Evolutionary conservation across 2,113 vertebrate species (phyloP).

Genomic region (Theropithecus gelada): DNA sequence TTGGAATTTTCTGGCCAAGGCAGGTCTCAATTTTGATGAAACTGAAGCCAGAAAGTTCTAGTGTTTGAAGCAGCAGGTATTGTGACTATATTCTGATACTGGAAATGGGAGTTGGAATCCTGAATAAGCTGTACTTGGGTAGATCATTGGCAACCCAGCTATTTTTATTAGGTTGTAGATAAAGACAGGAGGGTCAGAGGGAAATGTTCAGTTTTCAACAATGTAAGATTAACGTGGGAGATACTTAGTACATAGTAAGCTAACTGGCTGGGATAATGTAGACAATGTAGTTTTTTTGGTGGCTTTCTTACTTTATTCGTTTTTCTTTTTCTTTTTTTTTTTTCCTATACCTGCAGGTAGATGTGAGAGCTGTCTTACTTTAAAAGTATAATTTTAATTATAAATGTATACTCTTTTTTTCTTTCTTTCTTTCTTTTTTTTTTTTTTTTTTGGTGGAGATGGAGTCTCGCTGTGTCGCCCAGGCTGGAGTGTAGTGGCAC

Average conservation of each 20-base stretch:
- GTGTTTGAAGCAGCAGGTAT: constrained; percentile 28
- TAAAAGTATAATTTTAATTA: constrained; percentile 36
- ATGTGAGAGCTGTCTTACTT: not conserved
- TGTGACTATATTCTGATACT: constrained; percentile 24
- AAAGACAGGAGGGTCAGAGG: not conserved
- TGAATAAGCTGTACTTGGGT: not conserved
- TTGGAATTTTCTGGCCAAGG: not conserved
- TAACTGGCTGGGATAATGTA: not conserved
- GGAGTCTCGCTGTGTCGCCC: too few species aligned
- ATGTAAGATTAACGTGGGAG: not conserved
- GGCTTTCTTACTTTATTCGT: not conserved
- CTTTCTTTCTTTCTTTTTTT: too few species aligned
- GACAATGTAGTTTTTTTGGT: not conserved
- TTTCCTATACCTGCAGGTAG: too few species aligned
- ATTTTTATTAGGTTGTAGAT: not conserved
- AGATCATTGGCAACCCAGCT: not conserved
- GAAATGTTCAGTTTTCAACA: not conserved
- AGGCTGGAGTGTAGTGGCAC: too few species aligned
- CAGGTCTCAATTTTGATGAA: constrained; percentile 7
- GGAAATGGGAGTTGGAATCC: not conserved
- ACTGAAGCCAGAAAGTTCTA: not conserved
- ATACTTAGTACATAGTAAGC: not conserved
- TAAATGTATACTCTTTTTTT: not conserved
- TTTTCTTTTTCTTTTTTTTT: too few species aligned
- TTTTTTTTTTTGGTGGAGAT: too few species aligned